A percentile compares a stretch with the other conserved stretches of the same genome.
These are phyloP conservation scores for Adrianichthys oophorus DNA, from an alignment of 2,797 vertebrate species.

Conservation along the genomic window DNA sequence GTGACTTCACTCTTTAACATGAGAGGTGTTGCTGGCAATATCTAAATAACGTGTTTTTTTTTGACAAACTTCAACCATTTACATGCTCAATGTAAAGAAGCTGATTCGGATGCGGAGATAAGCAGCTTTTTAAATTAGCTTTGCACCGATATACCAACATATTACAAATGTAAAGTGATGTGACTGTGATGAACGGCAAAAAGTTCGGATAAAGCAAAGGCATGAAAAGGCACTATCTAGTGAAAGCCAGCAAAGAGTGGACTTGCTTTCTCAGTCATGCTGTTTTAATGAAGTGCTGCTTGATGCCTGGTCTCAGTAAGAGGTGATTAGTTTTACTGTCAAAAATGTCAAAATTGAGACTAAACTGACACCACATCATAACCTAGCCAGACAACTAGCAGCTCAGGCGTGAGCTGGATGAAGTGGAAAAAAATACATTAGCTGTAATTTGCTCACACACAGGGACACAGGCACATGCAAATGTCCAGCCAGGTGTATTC, in stretches of 20 bases:
- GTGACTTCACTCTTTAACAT: too few species aligned
- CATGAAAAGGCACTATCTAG: neutral
- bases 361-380: slow-evolving; percentile 33
- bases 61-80: too few species aligned
- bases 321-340: slow-evolving; percentile 47
- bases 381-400: slow-evolving; percentile 19
- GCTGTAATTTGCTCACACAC: slow-evolving; percentile 7
- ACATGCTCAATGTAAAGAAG: too few species aligned
- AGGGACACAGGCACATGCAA: slow-evolving; percentile 25
- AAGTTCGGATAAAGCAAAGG: slow-evolving; percentile 15
- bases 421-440: slow-evolving; percentile 25
- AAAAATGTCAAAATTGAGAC: slow-evolving; percentile 49
- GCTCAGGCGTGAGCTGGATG: slow-evolving; percentile 17
- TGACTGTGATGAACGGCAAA: neutral
- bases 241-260: slow-evolving; percentile 16
- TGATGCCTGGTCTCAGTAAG: slow-evolving; percentile 29
- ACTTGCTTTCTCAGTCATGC: slow-evolving; percentile 34
- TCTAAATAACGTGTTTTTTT: too few species aligned
- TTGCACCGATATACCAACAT: too few species aligned
- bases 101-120: too few species aligned
- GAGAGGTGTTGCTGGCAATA: too few species aligned
- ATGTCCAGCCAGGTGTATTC: slow-evolving; percentile 54
- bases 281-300: slow-evolving; percentile 48
- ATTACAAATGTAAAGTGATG: too few species aligned
- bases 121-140: too few species aligned